Percentiles rank a stretch among this genome's conserved stretches.
Conservation (phyloP, 1,140 invertebrate genomes). For the Dolichoris vasculosae region DNA sequence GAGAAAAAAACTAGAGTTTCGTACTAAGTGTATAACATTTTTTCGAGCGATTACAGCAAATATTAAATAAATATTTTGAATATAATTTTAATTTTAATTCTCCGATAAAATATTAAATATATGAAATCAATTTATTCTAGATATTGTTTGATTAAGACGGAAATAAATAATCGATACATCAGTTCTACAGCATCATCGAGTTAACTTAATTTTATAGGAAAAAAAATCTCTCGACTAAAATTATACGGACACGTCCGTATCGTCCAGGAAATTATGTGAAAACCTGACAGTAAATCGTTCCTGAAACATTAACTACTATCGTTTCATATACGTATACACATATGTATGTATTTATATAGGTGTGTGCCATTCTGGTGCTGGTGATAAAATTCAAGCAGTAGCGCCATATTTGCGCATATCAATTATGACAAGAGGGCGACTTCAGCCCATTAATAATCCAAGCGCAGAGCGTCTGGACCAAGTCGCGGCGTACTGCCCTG, state of each 20-base stretch:
- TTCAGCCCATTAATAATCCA: constrained; percentile 71
- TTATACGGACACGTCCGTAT: neutral
- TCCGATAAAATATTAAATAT: too few relatives aligned
- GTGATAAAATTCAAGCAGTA: constrained; percentile 37
- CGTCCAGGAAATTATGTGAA: constrained; percentile 33
- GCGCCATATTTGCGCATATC: constrained; percentile 57
- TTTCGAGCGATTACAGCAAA: too few relatives aligned
- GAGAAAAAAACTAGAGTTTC: too few relatives aligned
- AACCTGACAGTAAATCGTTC: constrained; percentile 42
- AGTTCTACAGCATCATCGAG: neutral
- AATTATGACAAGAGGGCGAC: constrained; percentile 65
- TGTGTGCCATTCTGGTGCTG: neutral
- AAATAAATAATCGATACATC: too few relatives aligned
- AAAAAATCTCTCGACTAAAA: constrained; percentile 27
- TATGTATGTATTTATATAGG: neutral
- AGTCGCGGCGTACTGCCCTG: constrained; percentile 61
- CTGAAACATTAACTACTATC: constrained; percentile 22
- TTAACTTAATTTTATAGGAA: neutral
- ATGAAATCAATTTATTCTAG: too few relatives aligned
- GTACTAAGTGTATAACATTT: too few relatives aligned
- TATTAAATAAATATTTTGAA: too few relatives aligned
- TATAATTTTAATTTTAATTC: too few relatives aligned
- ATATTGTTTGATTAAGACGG: too few relatives aligned
- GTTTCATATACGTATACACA: neutral
- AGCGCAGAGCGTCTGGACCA: constrained; percentile 64